phyloP scores from a whole-genome alignment of 2,113 vertebrate species.

The Dunckerocampus dactyliophorus region DNA sequence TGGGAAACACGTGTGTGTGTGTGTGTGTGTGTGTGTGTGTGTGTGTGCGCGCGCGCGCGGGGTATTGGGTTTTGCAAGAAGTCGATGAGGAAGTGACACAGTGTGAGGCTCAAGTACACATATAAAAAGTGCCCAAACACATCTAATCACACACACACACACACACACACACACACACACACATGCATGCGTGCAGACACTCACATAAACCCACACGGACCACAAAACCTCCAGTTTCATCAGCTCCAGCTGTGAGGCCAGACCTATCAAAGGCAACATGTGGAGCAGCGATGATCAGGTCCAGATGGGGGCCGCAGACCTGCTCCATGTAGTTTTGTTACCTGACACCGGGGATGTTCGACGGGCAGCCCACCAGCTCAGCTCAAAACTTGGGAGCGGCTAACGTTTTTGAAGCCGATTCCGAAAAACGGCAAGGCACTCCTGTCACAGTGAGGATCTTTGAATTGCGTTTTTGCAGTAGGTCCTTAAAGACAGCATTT shows the following conservation, averaged over 20 bases:
- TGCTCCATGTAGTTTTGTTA: slow-evolving; percentile 33
- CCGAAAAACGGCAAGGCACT: too few species aligned
- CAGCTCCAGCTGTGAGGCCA: slow-evolving; percentile 56
- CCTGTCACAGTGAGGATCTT: too few species aligned
- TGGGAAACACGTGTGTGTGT: slow-evolving; percentile 58
- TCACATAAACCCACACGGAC: slow-evolving; percentile 23
- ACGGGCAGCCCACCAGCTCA: too few species aligned
- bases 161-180: slow-evolving; percentile 19
- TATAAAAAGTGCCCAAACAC: slow-evolving; percentile 49
- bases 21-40: slow-evolving; percentile 15
- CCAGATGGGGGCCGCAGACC: slow-evolving; percentile 56
- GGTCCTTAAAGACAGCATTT: too few species aligned
- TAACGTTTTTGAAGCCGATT: too few species aligned
- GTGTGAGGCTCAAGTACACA: slow-evolving; percentile 59
- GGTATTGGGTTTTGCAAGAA: slow-evolving; percentile 14
- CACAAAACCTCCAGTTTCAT: slow-evolving; percentile 59
- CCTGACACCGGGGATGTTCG: slow-evolving; percentile 3
- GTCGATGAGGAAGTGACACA: slow-evolving; percentile 62
- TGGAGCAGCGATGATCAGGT: slow-evolving; percentile 57
- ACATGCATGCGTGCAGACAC: too few species aligned
- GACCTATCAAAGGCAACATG: slow-evolving; percentile 61
- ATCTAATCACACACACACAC: slow-evolving; percentile 22
- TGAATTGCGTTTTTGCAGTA: too few species aligned
- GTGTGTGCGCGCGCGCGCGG: slow-evolving; percentile 15
- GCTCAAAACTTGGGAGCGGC: too few species aligned